phyloP scores from a whole-genome alignment of 1,140 invertebrate species.

The Himalopsyche phryganea region DNA sequence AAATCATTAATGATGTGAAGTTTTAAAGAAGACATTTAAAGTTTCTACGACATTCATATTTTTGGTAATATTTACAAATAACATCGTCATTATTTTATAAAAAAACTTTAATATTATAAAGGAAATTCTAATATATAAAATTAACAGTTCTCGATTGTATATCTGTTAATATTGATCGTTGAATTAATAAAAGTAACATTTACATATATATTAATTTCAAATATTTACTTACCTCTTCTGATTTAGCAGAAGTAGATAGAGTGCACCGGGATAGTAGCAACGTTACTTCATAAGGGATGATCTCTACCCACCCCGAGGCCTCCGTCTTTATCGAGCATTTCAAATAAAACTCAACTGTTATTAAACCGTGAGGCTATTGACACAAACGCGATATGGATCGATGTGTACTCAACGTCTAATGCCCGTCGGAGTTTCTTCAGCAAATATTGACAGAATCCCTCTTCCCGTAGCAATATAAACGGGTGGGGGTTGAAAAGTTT shows the following conservation, averaged over 20 bases:
- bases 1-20: too few relatives aligned
- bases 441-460: constrained; percentile 25
- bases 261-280: too few relatives aligned
- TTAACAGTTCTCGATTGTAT: too few relatives aligned
- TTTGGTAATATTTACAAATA: too few relatives aligned
- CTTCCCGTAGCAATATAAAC: constrained; percentile 27
- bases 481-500: constrained; percentile 18
- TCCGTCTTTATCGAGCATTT: background rate
- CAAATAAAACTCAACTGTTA: constrained; percentile 17
- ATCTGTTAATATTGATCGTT: too few relatives aligned
- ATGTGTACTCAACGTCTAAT: constrained; percentile 24
- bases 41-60: too few relatives aligned
- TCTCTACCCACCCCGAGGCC: background rate
- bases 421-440: constrained; percentile 21
- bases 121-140: too few relatives aligned
- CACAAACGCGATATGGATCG: constrained; percentile 29
- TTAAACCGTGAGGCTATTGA: constrained; percentile 29
- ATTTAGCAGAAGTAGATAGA: too few relatives aligned
- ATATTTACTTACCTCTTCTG: constrained; percentile 14
- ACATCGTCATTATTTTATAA: too few relatives aligned
- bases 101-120: too few relatives aligned
- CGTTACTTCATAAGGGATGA: too few relatives aligned
- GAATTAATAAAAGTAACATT: constrained; percentile 6
- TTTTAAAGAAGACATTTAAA: too few relatives aligned
- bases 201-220: constrained; percentile 28